Evolutionary conservation across 2,113 vertebrate genomes (phyloP), one percentile per base, ranked within the genome.

Genomic region (Hoplias malabaricus): DNA sequence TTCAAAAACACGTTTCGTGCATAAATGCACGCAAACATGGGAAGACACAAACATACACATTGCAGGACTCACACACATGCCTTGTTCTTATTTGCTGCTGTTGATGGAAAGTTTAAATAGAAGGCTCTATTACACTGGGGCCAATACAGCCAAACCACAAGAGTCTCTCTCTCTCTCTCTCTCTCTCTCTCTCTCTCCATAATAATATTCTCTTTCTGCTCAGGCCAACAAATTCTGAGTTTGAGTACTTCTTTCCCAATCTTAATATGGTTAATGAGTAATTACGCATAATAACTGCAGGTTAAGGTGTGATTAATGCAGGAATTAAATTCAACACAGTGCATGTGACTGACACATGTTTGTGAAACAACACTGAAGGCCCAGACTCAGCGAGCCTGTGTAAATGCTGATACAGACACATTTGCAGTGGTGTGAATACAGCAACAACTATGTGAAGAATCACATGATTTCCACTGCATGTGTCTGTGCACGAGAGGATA

Each of bases 241-340:
- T 66, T 75, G 59, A 66, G 31, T 34, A 66, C 73, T 84, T 80
- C 82, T 19, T 80, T 82, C 84, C 86, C 82, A 85, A 68, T 83
- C 73, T 75, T 79, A 88, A 88, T 88, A 78, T 80, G 84, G 86
- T 84, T 85, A 75, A 81, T 53, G 72, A 75, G 83, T 89, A 85
- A 90, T 90, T 86, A 84, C 80, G 61, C 70, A 46, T 89, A 88
- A 90, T 88, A 42, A 69, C 48, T 14, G 77, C 75, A 86, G 77
- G 86, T 89, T 89, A 87, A 80, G 67, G 74, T 65, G 13, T 85
- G 86, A 89, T 89, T 88, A 86, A 89, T 88, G 79, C 69, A 53
- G 27, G 40, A 31, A 78, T 87, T 86, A 82, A 84, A 84, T 86
- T 75, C 80, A 53, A 21, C 19, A 53, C n/a, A 23, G 43, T 53